Conservation (phyloP, 1,140 invertebrate species). For the Calliopsis andreniformis region DNA sequence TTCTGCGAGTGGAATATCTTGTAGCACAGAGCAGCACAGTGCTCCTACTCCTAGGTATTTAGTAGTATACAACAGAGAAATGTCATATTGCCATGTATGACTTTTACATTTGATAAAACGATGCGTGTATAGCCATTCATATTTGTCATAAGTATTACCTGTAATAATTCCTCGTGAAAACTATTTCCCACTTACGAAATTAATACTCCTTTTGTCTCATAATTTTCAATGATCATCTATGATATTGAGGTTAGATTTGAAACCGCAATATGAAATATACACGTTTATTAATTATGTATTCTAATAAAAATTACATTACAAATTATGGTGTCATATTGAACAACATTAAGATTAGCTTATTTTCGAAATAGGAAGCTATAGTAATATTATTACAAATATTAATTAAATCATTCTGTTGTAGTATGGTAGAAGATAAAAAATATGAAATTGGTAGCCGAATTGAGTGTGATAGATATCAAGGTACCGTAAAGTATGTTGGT, state of each 20-base stretch:
- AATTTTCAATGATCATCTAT: slow-evolving; percentile 55
- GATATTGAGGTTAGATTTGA: slow-evolving; percentile 59
- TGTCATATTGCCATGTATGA: slow-evolving; percentile 59
- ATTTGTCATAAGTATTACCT: slow-evolving; percentile 21
- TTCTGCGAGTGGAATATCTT: slow-evolving; percentile 38
- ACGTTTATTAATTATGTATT: slow-evolving; percentile 17
- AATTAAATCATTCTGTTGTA: slow-evolving; percentile 55
- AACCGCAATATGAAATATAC: slow-evolving; percentile 39
- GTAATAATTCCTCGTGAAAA: slow-evolving; percentile 1
- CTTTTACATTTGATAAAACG: slow-evolving; percentile 48
- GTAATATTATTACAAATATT: neutral
- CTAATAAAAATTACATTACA: slow-evolving; percentile 14
- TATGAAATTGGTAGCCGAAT: slow-evolving; percentile 82
- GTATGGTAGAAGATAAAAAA: slow-evolving; percentile 77
- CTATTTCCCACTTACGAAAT: slow-evolving; percentile 16
- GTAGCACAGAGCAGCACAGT: slow-evolving; percentile 6
- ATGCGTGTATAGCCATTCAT: slow-evolving; percentile 8
- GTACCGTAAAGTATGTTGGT: slow-evolving; percentile 84
- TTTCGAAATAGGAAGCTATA: neutral
- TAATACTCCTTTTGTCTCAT: slow-evolving; percentile 8
- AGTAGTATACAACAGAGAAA: slow-evolving; percentile 46
- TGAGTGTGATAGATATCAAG: slow-evolving; percentile 82
- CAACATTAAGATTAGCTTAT: slow-evolving; percentile 6
- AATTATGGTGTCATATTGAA: neutral
- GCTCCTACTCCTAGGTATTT: slow-evolving; percentile 23